Percentiles rank a stretch among this genome's conserved stretches.
These are phyloP conservation scores for Campylorhamphus procurvoides DNA, from an alignment of 2,113 vertebrate genomes.

Conservation along the genomic window DNA sequence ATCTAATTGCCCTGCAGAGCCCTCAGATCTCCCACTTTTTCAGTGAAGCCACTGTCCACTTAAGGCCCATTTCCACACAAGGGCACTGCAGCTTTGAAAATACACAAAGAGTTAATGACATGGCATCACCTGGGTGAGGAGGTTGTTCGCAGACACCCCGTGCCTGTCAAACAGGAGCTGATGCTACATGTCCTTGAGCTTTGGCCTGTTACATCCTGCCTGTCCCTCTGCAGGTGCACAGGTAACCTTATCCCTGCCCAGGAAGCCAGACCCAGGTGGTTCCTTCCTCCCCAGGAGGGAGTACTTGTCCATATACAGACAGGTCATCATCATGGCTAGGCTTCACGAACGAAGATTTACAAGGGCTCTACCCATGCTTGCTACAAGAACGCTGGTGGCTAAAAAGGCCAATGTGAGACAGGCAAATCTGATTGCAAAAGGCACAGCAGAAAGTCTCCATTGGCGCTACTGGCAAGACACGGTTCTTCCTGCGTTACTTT, in stretches of 20 bases:
- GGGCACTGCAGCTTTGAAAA: neutral
- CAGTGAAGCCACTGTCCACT: neutral
- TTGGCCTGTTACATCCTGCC: neutral
- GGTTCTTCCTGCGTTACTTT: no score
- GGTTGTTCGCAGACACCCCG: neutral
- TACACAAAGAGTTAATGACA: fast-evolving
- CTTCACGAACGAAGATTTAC: no score
- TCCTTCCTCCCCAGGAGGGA: neutral
- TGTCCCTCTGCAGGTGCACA: neutral
- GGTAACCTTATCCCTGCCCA: neutral
- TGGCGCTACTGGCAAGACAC: no score
- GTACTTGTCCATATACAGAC: no score
- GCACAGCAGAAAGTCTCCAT: no score
- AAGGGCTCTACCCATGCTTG: no score
- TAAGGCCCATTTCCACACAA: neutral
- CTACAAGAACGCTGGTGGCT: no score
- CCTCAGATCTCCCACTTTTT: neutral
- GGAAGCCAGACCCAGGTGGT: neutral
- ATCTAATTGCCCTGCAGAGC: neutral
- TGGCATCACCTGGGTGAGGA: neutral
- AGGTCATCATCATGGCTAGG: no score
- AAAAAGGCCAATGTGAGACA: no score
- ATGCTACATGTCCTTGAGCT: fast-evolving
- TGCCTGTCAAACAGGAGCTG: neutral
- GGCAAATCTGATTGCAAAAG: no score